Base-by-base conservation (phyloP, 1,140 invertebrate genomes). In the Monomorium pharaonis region DNA sequence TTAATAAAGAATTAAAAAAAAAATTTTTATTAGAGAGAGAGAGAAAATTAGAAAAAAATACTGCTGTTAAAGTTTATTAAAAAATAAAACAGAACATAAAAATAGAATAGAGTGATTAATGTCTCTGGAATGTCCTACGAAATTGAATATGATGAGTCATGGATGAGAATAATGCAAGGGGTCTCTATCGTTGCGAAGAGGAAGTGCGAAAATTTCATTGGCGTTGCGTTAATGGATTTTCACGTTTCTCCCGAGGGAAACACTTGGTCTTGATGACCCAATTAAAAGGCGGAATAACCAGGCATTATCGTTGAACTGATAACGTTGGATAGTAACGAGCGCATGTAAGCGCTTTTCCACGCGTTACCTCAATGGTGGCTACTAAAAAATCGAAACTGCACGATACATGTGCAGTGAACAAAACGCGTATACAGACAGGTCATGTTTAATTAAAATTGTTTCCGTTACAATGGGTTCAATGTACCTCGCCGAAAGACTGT, bases 231-330 rank as follows among this genome's bases (percentile, higher is more conserved):
- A 83, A 83, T 83, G 78, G 37, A 83, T 83, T 83, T 83, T 14
- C 42, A 74, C 67, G 51, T 83, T 83, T 83, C 67, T 83, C 78
- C 14, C 78, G 54, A 21, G 67, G 51, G 67, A 83, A 83, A 83
- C 78, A 83, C 78, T 83, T 83, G 78, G 78, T 72, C 67, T 74
- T 83, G 78, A 83, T 83, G 78, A 60, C 78, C 78, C 67, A 83
- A 83, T 83, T 83, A 83, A 83, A 72, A 83, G 78, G 51, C n/a
- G 42, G 67, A 83, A 83, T 83, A 83, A 83, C 78, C 67, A 18
- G 16, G 67, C 51, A 83, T 83, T 83, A 83, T 60, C 78, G 78
- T 83, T 72, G 67, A 83, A 83, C 78, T 83, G 78, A 83, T 83
- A 83, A 83, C 27, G 24, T 42, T 51, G 54, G 51, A 72, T 83